These are phyloP conservation scores for Automeris io DNA, from an alignment of 2,888 invertebrate genomes.

Conservation along the genomic window DNA sequence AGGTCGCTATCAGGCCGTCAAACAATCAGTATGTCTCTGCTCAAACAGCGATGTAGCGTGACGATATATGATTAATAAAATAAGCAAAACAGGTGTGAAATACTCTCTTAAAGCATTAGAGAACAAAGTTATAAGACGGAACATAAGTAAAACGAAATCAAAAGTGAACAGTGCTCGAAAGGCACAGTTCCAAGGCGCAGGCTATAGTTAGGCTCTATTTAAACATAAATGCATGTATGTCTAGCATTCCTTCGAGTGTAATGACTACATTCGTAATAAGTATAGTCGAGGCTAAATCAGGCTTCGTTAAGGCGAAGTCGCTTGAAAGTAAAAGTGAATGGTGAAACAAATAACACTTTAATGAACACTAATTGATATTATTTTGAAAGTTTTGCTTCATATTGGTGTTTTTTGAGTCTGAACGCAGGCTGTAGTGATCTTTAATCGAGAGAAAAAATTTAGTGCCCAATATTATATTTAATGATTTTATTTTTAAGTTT, in stretches of 20 bases:
- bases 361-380: too few relatives aligned
- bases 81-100: not conserved
- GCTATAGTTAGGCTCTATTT: constrained; percentile 15
- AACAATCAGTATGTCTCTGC: too few relatives aligned
- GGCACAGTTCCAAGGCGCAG: constrained; percentile 7
- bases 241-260: constrained; percentile 48
- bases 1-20: too few relatives aligned
- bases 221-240: constrained; percentile 45
- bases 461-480: too few relatives aligned
- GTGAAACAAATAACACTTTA: too few relatives aligned
- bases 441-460: too few relatives aligned
- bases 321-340: constrained; percentile 27
- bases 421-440: too few relatives aligned
- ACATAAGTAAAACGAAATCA: constrained; percentile 5
- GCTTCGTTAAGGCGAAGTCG: constrained; percentile 38
- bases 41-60: too few relatives aligned
- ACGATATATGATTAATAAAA: too few relatives aligned
- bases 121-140: constrained; percentile 1
- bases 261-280: constrained; percentile 66
- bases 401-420: too few relatives aligned
- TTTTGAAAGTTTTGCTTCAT: too few relatives aligned
- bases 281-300: constrained; percentile 30
- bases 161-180: constrained; percentile 5
- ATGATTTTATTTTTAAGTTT: too few relatives aligned
- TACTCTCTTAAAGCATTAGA: not conserved